Evolutionary conservation across 2,113 vertebrate genomes (phyloP), one percentile per base, ranked within the genome.

Genomic region (Melanocharis versteri): DNA sequence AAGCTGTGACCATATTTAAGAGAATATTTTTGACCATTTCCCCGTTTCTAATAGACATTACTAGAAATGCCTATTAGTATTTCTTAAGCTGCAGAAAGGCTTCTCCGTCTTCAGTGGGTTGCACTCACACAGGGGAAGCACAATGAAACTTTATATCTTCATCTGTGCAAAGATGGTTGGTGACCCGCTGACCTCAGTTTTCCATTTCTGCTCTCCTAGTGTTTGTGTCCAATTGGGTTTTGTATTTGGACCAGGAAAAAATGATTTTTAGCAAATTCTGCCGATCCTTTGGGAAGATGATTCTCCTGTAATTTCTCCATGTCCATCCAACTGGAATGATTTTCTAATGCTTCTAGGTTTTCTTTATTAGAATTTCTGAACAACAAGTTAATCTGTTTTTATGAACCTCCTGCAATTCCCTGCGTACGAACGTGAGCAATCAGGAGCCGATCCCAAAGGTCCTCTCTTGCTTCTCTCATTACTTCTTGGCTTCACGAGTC

Each of bases 311-410:
- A 76, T 78, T 94, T 88, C 69, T 87, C 69, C 31, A 7, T 21
- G 33, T 54, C 39, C 40, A 18, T 80, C 58, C 75, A 79, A 51
- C 24, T 83, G 70, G 45, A 85, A 85, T 45, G 10, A 17, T 69
- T 91, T 82, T 75, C 62, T 70, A 78, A 86, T 68, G 64, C 60
- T 91, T 73, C 62, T 88, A 80, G 39, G 15, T 66, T 91, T 83
- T 79, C 78, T 62, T 37, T 48, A 71, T 80, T 93, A 93, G 60
- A 81, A 92, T 92, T 86, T 88, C 60, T 90, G 75, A 88, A 35
- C 45, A 90, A 81, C 19, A 85, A 73, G 65, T 35, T 80, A 35
- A 61, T 85, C 82, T 90, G 33, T 5, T 93, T 86, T 87, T 92
- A 75, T 80, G 58, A 83, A 61, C 30, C 6, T 42, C 76, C 68